Conservation (phyloP, 35 echinoderm and acorn worm species). For the Holothuria glaberrima region DNA sequence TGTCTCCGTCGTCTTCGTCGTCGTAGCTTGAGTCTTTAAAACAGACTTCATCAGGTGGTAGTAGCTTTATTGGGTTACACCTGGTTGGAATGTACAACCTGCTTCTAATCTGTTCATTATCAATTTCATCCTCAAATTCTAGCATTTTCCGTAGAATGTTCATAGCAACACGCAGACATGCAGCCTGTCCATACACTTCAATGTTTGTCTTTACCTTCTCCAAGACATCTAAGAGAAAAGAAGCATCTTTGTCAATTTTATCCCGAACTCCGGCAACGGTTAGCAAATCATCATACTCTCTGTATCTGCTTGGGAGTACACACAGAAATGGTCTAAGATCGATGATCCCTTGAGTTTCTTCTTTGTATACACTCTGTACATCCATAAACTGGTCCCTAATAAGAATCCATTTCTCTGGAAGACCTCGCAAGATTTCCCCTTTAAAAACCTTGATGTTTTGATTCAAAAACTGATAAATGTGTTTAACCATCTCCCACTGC, state of each 20-base stretch:
- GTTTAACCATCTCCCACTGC: not conserved
- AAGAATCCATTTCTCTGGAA: not conserved
- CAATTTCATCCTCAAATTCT: not conserved
- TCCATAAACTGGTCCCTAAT: not conserved
- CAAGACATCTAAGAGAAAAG: not conserved
- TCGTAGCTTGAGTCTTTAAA: conserved; percentile 23
- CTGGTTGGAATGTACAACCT: conserved; percentile 23
- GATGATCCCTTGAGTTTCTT: not conserved
- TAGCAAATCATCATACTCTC: not conserved
- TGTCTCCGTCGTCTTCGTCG: not conserved
- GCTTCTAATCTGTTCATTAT: not conserved
- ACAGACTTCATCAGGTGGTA: conserved; percentile 28
- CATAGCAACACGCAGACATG: not conserved
- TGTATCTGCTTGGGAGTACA: not conserved
- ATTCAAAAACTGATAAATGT: conserved; percentile 28
- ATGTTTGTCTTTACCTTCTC: not conserved
- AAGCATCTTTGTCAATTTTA: not conserved
- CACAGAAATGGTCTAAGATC: not conserved
- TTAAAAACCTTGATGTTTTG: too few relatives aligned
- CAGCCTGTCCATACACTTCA: not conserved
- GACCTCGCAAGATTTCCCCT: not conserved
- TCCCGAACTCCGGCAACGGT: not conserved
- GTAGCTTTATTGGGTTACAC: not conserved
- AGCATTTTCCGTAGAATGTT: not conserved
- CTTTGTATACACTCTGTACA: not conserved